phyloP scores from a whole-genome alignment of 1,140 invertebrate genomes.

The Teleogryllus occipitalis region DNA sequence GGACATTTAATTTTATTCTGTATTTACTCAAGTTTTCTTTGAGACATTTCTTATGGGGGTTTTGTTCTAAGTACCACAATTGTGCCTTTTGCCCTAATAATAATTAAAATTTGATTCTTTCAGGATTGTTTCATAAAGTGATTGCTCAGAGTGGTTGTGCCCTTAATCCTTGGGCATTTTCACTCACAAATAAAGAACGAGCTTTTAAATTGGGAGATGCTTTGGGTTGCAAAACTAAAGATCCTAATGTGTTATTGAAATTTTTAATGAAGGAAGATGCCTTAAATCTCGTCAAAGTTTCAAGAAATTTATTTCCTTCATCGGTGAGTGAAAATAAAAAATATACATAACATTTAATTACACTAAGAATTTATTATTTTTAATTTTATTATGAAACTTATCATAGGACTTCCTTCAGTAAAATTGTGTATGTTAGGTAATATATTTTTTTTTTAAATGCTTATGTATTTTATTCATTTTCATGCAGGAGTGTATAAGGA shows the following conservation, averaged over 20 bases:
- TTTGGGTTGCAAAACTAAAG: slow-evolving; percentile 38
- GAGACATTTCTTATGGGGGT: too few relatives aligned
- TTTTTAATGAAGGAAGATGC: slow-evolving; percentile 39
- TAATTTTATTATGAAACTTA: not conserved
- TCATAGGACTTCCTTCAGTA: not conserved
- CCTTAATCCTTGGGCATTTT: slow-evolving; percentile 47
- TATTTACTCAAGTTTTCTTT: too few relatives aligned
- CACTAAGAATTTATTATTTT: not conserved
- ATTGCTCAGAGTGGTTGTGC: slow-evolving; percentile 58
- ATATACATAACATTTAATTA: not conserved
- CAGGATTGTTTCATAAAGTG: slow-evolving; percentile 49
- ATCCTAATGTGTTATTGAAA: slow-evolving; percentile 35
- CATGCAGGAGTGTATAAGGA: not conserved
- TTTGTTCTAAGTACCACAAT: too few relatives aligned
- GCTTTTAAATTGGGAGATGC: slow-evolving; percentile 36
- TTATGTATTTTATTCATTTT: not conserved
- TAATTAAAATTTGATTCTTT: not conserved
- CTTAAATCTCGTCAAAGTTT: slow-evolving; percentile 32
- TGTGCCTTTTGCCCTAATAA: too few relatives aligned
- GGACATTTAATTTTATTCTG: too few relatives aligned
- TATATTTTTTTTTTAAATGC: not conserved
- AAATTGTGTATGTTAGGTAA: not conserved
- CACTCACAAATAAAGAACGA: slow-evolving; percentile 30
- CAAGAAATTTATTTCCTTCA: not conserved
- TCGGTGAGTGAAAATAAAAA: not conserved